Conservation (phyloP, 2,888 invertebrate genomes). For the Peribatodes rhomboidaria region DNA sequence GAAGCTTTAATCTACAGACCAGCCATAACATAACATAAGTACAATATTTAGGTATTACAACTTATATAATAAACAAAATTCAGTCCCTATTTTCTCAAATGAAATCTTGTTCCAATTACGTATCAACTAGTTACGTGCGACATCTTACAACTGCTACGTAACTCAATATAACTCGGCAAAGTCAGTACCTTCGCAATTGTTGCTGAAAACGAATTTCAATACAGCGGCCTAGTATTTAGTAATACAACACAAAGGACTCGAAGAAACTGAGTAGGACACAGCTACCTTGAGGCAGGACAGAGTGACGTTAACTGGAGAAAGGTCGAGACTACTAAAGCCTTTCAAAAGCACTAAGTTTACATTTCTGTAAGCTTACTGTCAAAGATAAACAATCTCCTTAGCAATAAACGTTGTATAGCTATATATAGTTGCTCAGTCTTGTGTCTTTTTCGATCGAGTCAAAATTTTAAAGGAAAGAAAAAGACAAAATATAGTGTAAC, state of each 20-base stretch:
- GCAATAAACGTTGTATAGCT: no score
- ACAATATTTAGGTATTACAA: background rate
- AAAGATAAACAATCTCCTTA: no score
- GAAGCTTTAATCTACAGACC: no score
- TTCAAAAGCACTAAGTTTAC: slow-evolving; percentile 3
- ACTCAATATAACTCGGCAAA: slow-evolving; percentile 3
- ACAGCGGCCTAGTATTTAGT: slow-evolving; percentile 19
- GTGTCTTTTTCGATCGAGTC: no score
- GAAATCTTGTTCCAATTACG: slow-evolving; percentile 5
- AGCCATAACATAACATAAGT: background rate
- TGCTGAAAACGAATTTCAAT: slow-evolving; percentile 3
- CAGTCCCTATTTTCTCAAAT: background rate
- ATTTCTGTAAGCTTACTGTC: no score
- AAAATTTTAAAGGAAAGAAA: no score
- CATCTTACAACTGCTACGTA: slow-evolving; percentile 14
- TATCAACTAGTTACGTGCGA: background rate
- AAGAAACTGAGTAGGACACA: background rate
- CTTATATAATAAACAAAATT: background rate
- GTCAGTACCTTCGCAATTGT: background rate
- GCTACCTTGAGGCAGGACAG: slow-evolving; percentile 6
- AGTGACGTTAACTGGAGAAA: slow-evolving; percentile 1
- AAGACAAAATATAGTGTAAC: no score
- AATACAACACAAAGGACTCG: slow-evolving; percentile 5
- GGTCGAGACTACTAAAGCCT: slow-evolving; percentile 10
- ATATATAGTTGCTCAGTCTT: no score